Evolutionary conservation across 2,797 vertebrate genomes (phyloP).

Genomic region (Lepus townsendii): DNA sequence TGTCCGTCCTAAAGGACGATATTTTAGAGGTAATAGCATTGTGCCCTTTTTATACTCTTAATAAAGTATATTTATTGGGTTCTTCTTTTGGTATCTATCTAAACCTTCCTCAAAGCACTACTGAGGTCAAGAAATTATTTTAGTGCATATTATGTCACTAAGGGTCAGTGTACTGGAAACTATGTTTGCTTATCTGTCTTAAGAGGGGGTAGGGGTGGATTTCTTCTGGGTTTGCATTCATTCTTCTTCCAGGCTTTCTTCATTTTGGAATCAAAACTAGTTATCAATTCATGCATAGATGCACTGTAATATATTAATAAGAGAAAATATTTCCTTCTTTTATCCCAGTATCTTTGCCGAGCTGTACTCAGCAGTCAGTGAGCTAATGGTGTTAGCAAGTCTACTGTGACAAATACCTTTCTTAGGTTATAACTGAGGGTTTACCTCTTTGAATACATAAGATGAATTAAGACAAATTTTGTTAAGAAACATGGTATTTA

Average conservation of each 20-base stretch:
- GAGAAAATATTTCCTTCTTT: slow-evolving; percentile 11
- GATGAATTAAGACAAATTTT: background rate
- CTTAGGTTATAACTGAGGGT: background rate
- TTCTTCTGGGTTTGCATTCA: background rate
- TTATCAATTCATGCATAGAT: background rate
- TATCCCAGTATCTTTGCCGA: background rate
- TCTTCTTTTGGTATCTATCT: background rate
- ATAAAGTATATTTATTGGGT: slow-evolving; percentile 5
- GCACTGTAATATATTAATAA: background rate
- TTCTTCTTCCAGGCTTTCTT: slow-evolving; percentile 9
- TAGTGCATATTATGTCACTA: background rate
- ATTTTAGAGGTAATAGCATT: slow-evolving; percentile 94
- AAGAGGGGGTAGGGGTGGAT: background rate
- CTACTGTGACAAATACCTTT: background rate
- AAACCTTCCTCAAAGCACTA: slow-evolving; percentile 30
- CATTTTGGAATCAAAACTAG: background rate
- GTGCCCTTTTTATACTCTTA: background rate
- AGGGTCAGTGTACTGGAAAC: background rate
- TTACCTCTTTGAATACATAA: slow-evolving; percentile 29
- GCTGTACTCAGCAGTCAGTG: background rate
- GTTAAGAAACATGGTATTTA: background rate
- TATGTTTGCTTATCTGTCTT: background rate
- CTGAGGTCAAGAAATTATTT: background rate
- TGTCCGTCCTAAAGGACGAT: slow-evolving; percentile 96
- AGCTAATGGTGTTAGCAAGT: background rate